phyloP scores from a whole-genome alignment of 2,113 vertebrate species.

The Zosterops pallidus region DNA sequence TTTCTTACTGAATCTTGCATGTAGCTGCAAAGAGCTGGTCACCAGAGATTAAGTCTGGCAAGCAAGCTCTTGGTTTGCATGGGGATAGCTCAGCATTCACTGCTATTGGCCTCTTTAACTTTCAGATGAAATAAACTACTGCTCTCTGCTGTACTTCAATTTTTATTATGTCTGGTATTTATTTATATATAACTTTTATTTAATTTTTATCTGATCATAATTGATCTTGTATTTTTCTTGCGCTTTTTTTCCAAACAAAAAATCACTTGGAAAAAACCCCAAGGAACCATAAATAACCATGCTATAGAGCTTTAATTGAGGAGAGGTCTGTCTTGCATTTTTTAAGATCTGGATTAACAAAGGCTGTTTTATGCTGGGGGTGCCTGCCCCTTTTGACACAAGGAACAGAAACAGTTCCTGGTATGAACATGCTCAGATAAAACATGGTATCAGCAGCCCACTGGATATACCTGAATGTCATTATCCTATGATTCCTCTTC shows the following conservation, averaged over 20 bases:
- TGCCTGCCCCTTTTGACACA: neutral
- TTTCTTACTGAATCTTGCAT: slow-evolving; percentile 65
- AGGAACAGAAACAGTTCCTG: neutral
- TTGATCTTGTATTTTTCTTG: neutral
- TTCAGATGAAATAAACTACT: slow-evolving; percentile 1
- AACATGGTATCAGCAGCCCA: neutral
- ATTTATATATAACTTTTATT: neutral
- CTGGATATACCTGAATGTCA: neutral
- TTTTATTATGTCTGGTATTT: slow-evolving; percentile 21
- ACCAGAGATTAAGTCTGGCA: slow-evolving; percentile 41
- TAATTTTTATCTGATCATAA: slow-evolving; percentile 13
- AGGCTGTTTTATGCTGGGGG: neutral
- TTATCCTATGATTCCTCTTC: neutral
- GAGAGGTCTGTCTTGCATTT: neutral
- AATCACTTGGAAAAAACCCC: neutral
- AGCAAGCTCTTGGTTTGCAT: slow-evolving; percentile 4
- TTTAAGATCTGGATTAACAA: neutral
- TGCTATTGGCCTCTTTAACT: neutral
- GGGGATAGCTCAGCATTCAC: neutral
- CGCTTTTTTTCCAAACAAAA: neutral
- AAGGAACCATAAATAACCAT: neutral
- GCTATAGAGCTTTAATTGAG: neutral
- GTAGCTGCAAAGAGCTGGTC: slow-evolving; percentile 40
- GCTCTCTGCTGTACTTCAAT: neutral
- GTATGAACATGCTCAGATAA: neutral